A percentile compares a stretch with the other conserved stretches of the same genome.
phyloP scores from a whole-genome alignment of 1,140 invertebrate species.

The Platorchestia sp. region DNA sequence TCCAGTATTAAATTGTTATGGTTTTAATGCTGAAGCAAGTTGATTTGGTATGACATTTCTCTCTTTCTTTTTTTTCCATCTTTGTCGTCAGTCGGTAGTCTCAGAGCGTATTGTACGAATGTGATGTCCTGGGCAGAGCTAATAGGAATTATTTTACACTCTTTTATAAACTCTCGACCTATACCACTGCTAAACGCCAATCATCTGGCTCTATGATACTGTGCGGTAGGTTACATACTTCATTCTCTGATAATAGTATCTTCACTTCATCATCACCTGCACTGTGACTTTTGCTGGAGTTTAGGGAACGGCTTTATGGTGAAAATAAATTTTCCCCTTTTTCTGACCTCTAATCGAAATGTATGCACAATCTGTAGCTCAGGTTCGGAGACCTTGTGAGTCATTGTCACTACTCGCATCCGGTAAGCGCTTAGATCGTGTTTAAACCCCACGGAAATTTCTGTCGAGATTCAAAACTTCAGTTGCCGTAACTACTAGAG shows the following conservation, averaged over 20 bases:
- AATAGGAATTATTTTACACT: not conserved
- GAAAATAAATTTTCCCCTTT: not conserved
- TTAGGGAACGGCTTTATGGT: not conserved
- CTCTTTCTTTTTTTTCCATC: not conserved
- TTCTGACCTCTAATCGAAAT: not conserved
- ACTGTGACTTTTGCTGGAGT: not conserved
- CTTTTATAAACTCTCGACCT: not conserved
- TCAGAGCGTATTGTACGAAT: not conserved
- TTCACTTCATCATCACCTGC: not conserved
- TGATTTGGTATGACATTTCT: not conserved
- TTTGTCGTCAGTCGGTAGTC: not conserved
- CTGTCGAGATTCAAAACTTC: not conserved
- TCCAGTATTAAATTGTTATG: not conserved
- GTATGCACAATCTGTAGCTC: not conserved
- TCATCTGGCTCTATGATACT: not conserved
- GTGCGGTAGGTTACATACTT: not conserved
- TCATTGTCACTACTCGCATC: not conserved
- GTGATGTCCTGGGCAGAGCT: not conserved
- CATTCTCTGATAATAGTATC: not conserved
- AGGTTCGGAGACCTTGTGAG: not conserved
- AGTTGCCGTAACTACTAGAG: not conserved
- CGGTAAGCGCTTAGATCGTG: not conserved
- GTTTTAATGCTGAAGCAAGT: not conserved
- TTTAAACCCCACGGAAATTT: not conserved
- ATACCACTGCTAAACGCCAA: not conserved